phyloP scores from a whole-genome alignment of 2,797 vertebrate species.

The Squalus acanthias region DNA sequence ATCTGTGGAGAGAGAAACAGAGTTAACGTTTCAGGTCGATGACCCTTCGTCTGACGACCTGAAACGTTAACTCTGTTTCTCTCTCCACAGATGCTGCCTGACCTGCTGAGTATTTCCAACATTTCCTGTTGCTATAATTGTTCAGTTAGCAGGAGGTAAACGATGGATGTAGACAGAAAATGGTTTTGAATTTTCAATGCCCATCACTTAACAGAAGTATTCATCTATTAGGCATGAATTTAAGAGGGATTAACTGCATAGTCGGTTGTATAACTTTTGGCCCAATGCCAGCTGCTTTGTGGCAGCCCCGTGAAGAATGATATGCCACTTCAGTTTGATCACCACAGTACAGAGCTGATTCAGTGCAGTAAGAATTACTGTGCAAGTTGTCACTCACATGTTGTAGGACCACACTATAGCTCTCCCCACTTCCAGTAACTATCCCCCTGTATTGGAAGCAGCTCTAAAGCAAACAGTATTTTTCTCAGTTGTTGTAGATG shows the following conservation, averaged over 20 bases:
- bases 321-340: not conserved
- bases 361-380: not conserved
- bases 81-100: too few relatives aligned
- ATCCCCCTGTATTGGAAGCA: not conserved
- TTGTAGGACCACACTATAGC: not conserved
- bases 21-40: too few relatives aligned
- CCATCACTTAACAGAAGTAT: not conserved
- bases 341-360: not conserved
- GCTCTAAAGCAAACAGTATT: not conserved
- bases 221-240: not conserved
- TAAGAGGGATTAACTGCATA: not conserved
- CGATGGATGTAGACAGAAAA: not conserved
- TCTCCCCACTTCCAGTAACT: not conserved
- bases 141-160: not conserved
- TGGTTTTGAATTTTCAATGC: not conserved
- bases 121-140: not conserved
- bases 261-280: not conserved
- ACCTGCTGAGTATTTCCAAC: too few relatives aligned
- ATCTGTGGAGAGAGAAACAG: too few relatives aligned
- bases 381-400: not conserved
- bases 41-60: too few relatives aligned
- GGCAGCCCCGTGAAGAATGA: not conserved
- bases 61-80: too few relatives aligned
- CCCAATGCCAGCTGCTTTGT: not conserved
- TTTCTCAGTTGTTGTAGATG: not conserved